Conservation (phyloP, 2,113 vertebrate genomes). For the Strix uralensis region DNA sequence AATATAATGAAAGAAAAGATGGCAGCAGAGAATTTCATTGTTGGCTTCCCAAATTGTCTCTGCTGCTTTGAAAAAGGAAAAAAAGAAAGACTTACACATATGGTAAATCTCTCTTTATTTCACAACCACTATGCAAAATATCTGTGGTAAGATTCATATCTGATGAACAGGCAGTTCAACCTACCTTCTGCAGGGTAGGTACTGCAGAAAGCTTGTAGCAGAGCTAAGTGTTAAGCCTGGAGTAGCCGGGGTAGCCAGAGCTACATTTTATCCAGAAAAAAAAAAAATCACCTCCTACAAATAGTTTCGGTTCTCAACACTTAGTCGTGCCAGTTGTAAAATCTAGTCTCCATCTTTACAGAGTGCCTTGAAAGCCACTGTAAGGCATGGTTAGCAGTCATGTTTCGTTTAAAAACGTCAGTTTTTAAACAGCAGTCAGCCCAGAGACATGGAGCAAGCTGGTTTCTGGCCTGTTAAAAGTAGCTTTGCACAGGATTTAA, state of each 20-base stretch:
- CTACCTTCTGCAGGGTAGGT: neutral
- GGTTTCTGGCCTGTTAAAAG: neutral
- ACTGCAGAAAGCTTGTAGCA: neutral
- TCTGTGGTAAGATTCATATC: neutral
- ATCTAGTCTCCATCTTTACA: neutral
- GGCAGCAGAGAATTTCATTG: neutral
- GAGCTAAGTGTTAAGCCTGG: neutral
- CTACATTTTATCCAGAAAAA: neutral
- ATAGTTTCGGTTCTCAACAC: neutral
- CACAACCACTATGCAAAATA: neutral
- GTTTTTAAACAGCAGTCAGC: neutral
- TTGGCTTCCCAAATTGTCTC: neutral
- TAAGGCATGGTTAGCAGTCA: neutral
- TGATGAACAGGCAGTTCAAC: neutral
- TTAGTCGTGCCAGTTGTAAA: neutral
- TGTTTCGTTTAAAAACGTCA: neutral
- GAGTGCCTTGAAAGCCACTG: neutral
- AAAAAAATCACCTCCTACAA: neutral
- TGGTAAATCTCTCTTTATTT: neutral
- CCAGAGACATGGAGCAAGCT: neutral
- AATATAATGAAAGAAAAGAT: neutral
- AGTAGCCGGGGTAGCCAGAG: neutral
- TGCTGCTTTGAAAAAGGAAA: neutral
- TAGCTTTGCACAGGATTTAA: neutral
- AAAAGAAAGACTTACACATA: fast-evolving